Evolutionary conservation across 2,797 vertebrate genomes (phyloP).

Genomic region (Ctenopoma multispine): DNA sequence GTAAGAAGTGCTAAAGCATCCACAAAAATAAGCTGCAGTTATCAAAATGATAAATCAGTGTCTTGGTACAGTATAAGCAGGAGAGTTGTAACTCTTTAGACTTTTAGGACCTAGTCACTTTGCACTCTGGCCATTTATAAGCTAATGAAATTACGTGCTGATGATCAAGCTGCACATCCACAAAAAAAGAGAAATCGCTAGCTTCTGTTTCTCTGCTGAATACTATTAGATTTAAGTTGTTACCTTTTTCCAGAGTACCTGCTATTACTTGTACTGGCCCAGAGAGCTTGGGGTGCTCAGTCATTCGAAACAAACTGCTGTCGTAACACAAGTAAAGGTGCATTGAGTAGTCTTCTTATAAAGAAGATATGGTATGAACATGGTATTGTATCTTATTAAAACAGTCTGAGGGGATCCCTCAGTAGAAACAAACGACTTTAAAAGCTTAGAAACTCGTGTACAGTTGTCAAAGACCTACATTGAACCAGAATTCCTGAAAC

Average conservation of each 20-base stretch:
- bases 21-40: constrained; percentile 87
- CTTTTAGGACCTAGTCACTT: constrained; percentile 75
- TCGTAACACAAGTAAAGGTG: constrained; percentile 81
- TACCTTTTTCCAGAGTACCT: constrained; percentile 64
- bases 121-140: constrained; percentile 79
- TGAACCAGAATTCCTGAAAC: constrained; percentile 61
- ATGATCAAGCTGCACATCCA: constrained; percentile 81
- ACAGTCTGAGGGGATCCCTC: constrained; percentile 64
- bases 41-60: constrained; percentile 78
- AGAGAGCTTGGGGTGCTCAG: constrained; percentile 67
- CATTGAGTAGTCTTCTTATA: constrained; percentile 87
- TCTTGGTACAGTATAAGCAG: constrained; percentile 74
- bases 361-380: constrained; percentile 87
- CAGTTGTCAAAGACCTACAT: constrained; percentile 64
- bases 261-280: constrained; percentile 69
- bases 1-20: constrained; percentile 86
- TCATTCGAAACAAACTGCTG: constrained; percentile 75
- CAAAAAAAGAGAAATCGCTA: constrained; percentile 69
- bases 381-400: constrained; percentile 75
- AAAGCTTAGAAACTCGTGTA: constrained; percentile 71
- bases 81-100: constrained; percentile 67
- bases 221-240: constrained; percentile 63
- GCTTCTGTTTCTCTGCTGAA: constrained; percentile 61
- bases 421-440: constrained; percentile 44
- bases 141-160: constrained; percentile 78